Evolutionary conservation across 2,888 invertebrate genomes (phyloP).

Genomic region (Doris montereyensis): DNA sequence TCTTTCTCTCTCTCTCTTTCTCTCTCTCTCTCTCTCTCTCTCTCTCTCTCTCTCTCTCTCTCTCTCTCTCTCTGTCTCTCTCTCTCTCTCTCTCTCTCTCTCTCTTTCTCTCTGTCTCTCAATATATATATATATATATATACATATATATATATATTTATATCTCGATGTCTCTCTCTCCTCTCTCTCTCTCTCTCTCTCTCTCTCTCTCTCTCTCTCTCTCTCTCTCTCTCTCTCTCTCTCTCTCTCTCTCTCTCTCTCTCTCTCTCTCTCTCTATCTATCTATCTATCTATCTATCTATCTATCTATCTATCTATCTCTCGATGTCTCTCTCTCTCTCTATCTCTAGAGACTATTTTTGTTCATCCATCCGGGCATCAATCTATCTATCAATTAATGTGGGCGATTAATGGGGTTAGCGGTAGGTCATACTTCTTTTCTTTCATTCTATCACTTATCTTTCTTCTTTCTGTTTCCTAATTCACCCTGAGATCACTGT

Average conservation of each 20-base stretch:
- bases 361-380: too few species aligned
- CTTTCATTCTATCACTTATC: too few species aligned
- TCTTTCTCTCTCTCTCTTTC: neutral
- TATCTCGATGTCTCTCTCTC: neutral
- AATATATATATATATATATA: neutral
- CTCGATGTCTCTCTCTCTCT: neutral
- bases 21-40: constrained; percentile 4
- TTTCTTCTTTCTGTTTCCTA: too few species aligned
- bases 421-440: too few species aligned
- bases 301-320: neutral
- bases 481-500: too few species aligned
- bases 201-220: neutral
- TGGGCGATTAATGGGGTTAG: too few species aligned
- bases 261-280: neutral
- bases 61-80: constrained; percentile 9
- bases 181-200: neutral
- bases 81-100: neutral
- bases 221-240: neutral
- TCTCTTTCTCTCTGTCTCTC: neutral
- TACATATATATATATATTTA: neutral
- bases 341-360: too few species aligned
- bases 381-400: too few species aligned
- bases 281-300: neutral
- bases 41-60: constrained; percentile 13
- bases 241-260: neutral